phyloP scores from a whole-genome alignment of 2,797 vertebrate genomes.

The Liparis tanakae region DNA sequence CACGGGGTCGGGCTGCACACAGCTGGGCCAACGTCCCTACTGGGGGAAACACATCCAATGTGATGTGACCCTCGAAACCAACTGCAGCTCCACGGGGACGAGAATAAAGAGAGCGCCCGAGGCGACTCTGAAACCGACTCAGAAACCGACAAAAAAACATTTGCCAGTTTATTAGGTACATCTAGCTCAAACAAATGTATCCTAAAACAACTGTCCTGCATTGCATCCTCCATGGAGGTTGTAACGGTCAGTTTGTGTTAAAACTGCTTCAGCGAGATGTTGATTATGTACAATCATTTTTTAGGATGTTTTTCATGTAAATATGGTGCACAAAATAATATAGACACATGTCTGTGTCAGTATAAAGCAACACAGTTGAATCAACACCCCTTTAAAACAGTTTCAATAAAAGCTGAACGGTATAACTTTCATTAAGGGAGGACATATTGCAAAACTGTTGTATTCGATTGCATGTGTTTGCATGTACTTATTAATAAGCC shows the following conservation, averaged over 20 bases:
- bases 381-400: neutral
- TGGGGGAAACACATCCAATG: constrained; percentile 24
- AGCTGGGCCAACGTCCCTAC: constrained; percentile 39
- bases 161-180: neutral
- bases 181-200: neutral
- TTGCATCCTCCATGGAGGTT: neutral
- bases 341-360: neutral
- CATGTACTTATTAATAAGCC: neutral
- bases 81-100: constrained; percentile 45
- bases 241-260: neutral
- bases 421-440: neutral
- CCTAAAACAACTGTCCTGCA: neutral
- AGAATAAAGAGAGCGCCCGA: constrained; percentile 21
- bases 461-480: neutral
- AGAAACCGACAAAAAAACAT: neutral
- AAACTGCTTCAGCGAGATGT: neutral
- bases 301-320: neutral
- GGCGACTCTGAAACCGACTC: constrained; percentile 2
- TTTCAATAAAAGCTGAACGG: neutral
- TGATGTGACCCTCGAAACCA: constrained; percentile 45
- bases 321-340: neutral
- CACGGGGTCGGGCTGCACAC: constrained; percentile 21
- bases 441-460: neutral
- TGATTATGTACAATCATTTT: neutral
- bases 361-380: neutral